A percentile compares a stretch with the other conserved stretches of the same genome.
Conservation (phyloP, 2,888 invertebrate species). For the Xiphydria camelus region DNA sequence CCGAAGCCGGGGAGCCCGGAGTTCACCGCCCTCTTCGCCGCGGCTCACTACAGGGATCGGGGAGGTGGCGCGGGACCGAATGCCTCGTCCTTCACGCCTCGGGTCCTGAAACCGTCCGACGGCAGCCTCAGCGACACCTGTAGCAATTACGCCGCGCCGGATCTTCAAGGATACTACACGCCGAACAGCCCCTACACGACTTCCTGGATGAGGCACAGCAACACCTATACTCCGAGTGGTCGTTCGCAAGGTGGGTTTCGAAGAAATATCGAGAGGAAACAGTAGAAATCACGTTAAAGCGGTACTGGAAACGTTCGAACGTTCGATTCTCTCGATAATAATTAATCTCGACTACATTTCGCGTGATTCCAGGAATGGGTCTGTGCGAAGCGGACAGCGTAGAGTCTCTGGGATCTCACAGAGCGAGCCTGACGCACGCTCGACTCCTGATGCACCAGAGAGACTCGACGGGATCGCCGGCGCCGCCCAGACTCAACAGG, state of each 20-base stretch:
- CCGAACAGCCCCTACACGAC: conserved; percentile 72
- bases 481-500: conserved; percentile 77
- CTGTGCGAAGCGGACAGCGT: conserved; percentile 91
- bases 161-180: conserved; percentile 56
- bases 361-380: conserved; percentile 46
- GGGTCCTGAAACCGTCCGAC: conserved; percentile 61
- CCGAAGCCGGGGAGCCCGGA: conserved; percentile 78
- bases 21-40: conserved; percentile 67
- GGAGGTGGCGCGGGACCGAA: conserved; percentile 41
- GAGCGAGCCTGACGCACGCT: conserved; percentile 75
- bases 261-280: too few relatives aligned
- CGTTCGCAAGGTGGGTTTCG: conserved; percentile 54
- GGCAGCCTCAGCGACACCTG: conserved; percentile 87
- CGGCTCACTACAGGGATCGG: conserved; percentile 51
- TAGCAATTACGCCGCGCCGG: conserved; percentile 72
- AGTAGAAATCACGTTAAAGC: background rate
- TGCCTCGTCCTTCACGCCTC: conserved; percentile 50
- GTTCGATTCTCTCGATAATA: conserved; percentile 1
- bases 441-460: conserved; percentile 66
- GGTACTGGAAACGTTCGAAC: background rate
- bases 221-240: conserved; percentile 58
- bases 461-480: conserved; percentile 62
- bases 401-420: conserved; percentile 76
- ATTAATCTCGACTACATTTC: background rate
- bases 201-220: conserved; percentile 80